These are phyloP conservation scores for Rhynchomys soricoides DNA, from an alignment of 2,113 vertebrate genomes.

Conservation along the genomic window DNA sequence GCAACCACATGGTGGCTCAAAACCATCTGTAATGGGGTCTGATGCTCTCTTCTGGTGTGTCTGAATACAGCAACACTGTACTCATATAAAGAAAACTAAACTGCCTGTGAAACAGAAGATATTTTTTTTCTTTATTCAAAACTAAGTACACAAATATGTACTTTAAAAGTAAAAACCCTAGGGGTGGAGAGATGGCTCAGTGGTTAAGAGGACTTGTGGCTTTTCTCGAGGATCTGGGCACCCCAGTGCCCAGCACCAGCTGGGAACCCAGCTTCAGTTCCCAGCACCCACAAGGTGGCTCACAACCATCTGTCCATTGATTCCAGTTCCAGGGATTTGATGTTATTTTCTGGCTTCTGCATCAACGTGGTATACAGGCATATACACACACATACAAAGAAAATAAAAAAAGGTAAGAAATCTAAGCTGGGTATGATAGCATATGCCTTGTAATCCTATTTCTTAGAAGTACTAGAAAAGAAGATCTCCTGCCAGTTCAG, in stretches of 20 bases:
- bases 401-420: not conserved
- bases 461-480: slow-evolving; percentile 46
- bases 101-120: not conserved
- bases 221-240: not conserved
- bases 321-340: not conserved
- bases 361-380: not conserved
- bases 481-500: not conserved
- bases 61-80: too few relatives aligned
- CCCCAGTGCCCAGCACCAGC: too few relatives aligned
- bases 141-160: not conserved
- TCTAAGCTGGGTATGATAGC: not conserved
- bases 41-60: too few relatives aligned
- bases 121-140: not conserved
- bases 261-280: too few relatives aligned
- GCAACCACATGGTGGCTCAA: too few relatives aligned
- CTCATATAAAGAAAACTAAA: not conserved
- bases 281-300: not conserved
- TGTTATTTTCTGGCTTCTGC: not conserved
- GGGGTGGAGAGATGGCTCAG: not conserved
- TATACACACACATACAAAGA: not conserved
- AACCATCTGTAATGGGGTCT: too few relatives aligned
- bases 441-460: not conserved
- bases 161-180: not conserved
- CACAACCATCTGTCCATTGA: not conserved
- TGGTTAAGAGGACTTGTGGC: not conserved